A percentile compares a stretch with the other conserved stretches of the same genome.
Evolutionary conservation across 2,888 invertebrate genomes (phyloP).

Genomic region (Lepas anatifera): DNA sequence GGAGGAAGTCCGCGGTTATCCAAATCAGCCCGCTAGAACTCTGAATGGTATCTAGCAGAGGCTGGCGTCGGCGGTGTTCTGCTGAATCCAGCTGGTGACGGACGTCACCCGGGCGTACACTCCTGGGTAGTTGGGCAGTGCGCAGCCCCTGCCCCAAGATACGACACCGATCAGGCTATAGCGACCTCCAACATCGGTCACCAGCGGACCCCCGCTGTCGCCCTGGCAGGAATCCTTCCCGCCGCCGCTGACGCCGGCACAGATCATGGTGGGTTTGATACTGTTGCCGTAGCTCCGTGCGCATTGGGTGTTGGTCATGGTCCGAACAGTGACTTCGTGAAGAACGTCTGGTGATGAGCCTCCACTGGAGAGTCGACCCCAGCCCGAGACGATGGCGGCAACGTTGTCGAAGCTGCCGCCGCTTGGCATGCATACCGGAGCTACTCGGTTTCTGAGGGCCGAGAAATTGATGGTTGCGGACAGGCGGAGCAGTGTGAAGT

Average conservation of each 20-base stretch:
- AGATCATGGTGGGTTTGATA: slow-evolving; percentile 13
- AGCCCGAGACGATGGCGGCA: slow-evolving; percentile 13
- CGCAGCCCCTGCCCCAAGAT: not conserved
- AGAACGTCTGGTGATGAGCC: not conserved
- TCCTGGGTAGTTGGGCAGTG: not conserved
- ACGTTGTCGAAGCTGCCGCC: not conserved
- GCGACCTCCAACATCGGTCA: not conserved
- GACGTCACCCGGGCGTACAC: not conserved
- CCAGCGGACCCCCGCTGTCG: not conserved
- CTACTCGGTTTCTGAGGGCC: not conserved
- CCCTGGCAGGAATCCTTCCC: slow-evolving; percentile 15
- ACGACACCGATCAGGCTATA: not conserved
- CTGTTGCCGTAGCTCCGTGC: not conserved
- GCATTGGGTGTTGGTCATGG: slow-evolving; percentile 11
- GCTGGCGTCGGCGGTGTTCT: not conserved
- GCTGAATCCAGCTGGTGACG: not conserved
- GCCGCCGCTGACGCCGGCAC: slow-evolving; percentile 9
- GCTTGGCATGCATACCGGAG: slow-evolving; percentile 15
- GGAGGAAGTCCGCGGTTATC: no score
- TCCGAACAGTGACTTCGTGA: slow-evolving; percentile 14
- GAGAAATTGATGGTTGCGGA: not conserved
- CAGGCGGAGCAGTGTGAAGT: not conserved
- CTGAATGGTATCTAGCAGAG: not conserved
- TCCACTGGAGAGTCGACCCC: slow-evolving; percentile 4
- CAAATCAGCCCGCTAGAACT: no score